Evolutionary conservation across 2,888 invertebrate species (phyloP).

Genomic region (Melanostoma scalare): DNA sequence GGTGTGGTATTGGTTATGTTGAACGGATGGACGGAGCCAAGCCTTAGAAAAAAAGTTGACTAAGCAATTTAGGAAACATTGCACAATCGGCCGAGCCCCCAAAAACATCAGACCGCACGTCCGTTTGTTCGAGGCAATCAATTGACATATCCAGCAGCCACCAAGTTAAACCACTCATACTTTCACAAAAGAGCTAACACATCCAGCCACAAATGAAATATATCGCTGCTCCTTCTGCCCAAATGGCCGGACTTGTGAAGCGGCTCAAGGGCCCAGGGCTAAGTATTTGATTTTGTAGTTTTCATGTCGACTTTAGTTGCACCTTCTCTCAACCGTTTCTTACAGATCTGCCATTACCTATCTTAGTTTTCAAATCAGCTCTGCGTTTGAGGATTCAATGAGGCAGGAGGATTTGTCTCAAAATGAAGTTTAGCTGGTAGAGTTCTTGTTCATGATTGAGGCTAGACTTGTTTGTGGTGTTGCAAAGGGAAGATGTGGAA

Average conservation of each 20-base stretch:
- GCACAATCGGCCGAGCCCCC: slow-evolving; percentile 55
- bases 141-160: slow-evolving; percentile 56
- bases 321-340: too few relatives aligned
- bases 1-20: slow-evolving; percentile 37
- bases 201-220: slow-evolving; percentile 41
- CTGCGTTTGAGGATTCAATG: too few relatives aligned
- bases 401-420: too few relatives aligned
- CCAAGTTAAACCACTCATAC: slow-evolving; percentile 46
- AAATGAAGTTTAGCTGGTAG: too few relatives aligned
- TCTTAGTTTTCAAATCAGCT: too few relatives aligned
- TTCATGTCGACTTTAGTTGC: too few relatives aligned
- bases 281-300: too few relatives aligned
- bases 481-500: too few relatives aligned
- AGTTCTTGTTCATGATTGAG: too few relatives aligned
- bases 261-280: too few relatives aligned
- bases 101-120: slow-evolving; percentile 67
- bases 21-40: slow-evolving; percentile 22
- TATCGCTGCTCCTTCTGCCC: slow-evolving; percentile 11
- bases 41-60: slow-evolving; percentile 53
- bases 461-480: too few relatives aligned
- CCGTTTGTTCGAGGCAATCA: slow-evolving; percentile 67
- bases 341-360: too few relatives aligned
- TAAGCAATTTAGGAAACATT: slow-evolving; percentile 65
- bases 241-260: neutral
- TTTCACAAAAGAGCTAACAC: slow-evolving; percentile 3